Evolutionary conservation across 2,888 invertebrate genomes (phyloP).

Genomic region (Stegophylla sp.): DNA sequence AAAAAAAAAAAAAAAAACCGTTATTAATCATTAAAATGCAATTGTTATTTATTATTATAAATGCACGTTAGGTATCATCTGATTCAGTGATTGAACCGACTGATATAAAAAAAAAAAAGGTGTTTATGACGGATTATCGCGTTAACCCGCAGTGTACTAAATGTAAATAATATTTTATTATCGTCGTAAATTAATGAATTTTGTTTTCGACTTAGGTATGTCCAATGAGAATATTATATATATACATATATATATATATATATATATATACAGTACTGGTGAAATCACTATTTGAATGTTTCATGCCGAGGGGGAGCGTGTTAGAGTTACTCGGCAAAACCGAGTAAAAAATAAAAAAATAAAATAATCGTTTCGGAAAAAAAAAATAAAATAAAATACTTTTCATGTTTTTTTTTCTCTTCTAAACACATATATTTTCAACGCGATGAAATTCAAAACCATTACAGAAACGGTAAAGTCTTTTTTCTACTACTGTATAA

Average conservation of each 20-base stretch:
- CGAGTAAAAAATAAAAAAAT: background rate
- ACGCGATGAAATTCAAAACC: conserved; percentile 24
- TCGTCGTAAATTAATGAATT: background rate
- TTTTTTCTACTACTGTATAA: conserved; percentile 37
- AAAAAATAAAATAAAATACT: background rate
- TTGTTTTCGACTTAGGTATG: background rate
- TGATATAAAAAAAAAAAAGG: too few species aligned
- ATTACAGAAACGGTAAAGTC: conserved; percentile 51
- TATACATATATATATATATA: too few species aligned
- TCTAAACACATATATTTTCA: conserved; percentile 1
- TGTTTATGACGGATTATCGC: too few species aligned
- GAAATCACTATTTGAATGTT: background rate
- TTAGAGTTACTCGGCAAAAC: background rate
- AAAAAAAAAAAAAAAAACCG: too few species aligned
- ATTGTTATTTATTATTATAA: too few species aligned
- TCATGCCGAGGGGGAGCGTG: background rate
- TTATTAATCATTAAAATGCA: too few species aligned
- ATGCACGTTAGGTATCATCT: too few species aligned
- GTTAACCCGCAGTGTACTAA: too few species aligned
- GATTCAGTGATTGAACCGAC: too few species aligned
- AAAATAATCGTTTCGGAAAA: conserved; percentile 29
- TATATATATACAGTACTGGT: too few species aligned
- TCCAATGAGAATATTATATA: background rate
- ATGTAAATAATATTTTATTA: too few species aligned
- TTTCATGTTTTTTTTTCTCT: background rate